These are phyloP conservation scores for Betta splendens DNA, from an alignment of 2,797 vertebrate species.

Conservation along the genomic window DNA sequence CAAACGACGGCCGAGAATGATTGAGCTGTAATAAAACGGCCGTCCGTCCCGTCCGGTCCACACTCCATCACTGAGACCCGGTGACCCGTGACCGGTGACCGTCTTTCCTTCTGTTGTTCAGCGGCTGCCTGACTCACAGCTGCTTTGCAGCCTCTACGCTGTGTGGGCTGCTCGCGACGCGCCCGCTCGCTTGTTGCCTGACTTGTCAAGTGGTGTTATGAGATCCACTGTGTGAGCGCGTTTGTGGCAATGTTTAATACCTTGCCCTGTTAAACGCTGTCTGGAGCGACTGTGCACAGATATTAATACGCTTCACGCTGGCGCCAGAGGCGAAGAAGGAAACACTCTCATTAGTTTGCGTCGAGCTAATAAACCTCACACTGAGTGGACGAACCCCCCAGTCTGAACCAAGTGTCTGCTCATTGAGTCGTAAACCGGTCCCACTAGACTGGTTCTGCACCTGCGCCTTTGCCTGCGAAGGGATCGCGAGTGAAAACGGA, in stretches of 20 bases:
- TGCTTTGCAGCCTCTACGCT: constrained; percentile 16
- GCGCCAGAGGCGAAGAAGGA: too few species aligned
- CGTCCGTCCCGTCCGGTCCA: constrained; percentile 8
- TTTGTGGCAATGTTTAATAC: neutral
- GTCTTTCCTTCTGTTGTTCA: constrained; percentile 18
- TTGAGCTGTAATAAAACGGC: constrained; percentile 10
- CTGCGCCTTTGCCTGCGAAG: constrained; percentile 39
- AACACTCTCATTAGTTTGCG: neutral
- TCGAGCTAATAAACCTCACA: neutral
- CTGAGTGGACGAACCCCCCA: constrained; percentile 2
- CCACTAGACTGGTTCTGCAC: neutral
- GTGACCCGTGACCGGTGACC: constrained; percentile 3
- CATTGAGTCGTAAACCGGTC: too few species aligned
- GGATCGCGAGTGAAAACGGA: constrained; percentile 55
- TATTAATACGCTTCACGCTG: too few species aligned
- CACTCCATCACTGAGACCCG: constrained; percentile 13
- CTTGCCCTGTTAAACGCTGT: too few species aligned
- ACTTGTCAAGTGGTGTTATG: neutral
- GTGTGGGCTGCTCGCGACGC: constrained; percentile 17
- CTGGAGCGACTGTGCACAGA: too few species aligned
- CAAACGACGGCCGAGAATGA: neutral
- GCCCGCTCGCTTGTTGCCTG: constrained; percentile 20
- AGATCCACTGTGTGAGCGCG: constrained; percentile 9
- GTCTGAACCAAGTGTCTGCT: constrained; percentile 8
- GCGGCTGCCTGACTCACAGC: constrained; percentile 32